These are phyloP conservation scores for Bimastos eiseni DNA, from an alignment of 2,888 invertebrate species.

Conservation along the genomic window DNA sequence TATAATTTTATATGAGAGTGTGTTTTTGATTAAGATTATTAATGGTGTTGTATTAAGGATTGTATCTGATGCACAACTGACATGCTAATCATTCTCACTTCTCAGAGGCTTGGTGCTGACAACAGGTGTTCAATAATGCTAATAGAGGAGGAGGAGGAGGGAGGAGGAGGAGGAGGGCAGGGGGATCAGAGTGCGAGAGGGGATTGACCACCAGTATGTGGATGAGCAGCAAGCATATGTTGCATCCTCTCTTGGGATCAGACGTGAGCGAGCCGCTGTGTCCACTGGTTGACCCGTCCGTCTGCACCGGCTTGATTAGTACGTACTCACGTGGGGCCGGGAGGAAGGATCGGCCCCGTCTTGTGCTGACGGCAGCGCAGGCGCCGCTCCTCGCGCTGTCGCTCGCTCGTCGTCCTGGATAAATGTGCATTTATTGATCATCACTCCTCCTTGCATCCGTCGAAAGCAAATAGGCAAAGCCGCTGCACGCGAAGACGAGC, in stretches of 20 bases:
- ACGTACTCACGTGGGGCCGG: background rate
- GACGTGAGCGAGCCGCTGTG: slow-evolving; percentile 15
- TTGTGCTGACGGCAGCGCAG: background rate
- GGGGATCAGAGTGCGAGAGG: background rate
- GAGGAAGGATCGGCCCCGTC: slow-evolving; percentile 13
- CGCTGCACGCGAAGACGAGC: slow-evolving; percentile 13
- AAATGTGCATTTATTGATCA: slow-evolving; percentile 13
- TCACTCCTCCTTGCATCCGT: background rate
- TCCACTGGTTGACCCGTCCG: slow-evolving; percentile 19
- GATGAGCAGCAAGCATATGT: slow-evolving; percentile 14
- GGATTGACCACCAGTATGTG: background rate
- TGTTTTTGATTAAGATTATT: background rate
- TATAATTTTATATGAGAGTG: background rate
- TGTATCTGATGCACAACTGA: background rate
- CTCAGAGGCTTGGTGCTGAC: background rate
- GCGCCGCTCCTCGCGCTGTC: background rate
- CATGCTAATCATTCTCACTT: background rate
- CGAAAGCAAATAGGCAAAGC: slow-evolving; percentile 6
- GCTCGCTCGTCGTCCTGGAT: background rate
- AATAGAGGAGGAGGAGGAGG: background rate
- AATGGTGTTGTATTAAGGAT: background rate
- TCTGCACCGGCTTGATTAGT: slow-evolving; percentile 6
- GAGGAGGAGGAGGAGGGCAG: background rate
- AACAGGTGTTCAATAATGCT: slow-evolving; percentile 13
- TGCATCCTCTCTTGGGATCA: background rate